Evolutionary conservation across 1,140 invertebrate species (phyloP).

Genomic region (Heliconius himera): DNA sequence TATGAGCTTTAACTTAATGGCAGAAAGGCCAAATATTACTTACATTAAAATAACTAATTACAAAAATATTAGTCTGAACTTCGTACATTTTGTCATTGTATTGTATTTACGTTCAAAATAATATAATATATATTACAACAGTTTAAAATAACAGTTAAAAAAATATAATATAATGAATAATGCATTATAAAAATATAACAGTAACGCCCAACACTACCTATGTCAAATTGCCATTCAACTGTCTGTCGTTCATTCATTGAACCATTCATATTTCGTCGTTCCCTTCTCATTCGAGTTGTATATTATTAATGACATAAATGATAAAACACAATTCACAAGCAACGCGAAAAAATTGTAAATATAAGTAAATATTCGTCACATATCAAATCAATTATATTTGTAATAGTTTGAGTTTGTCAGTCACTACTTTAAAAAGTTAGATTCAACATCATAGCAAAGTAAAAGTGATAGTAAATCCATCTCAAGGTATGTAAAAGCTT

Average conservation of each 20-base stretch:
- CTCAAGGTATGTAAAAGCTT: background rate
- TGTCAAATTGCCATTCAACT: background rate
- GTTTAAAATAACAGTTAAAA: too few relatives aligned
- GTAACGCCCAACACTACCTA: too few relatives aligned
- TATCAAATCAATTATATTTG: background rate
- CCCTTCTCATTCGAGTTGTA: background rate
- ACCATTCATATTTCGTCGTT: background rate
- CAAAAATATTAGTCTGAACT: too few relatives aligned
- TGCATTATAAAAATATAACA: too few relatives aligned
- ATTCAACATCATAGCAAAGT: background rate
- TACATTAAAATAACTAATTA: too few relatives aligned
- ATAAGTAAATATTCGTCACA: background rate
- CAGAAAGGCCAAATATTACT: too few relatives aligned
- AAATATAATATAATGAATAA: too few relatives aligned
- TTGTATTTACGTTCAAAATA: too few relatives aligned
- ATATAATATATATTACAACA: too few relatives aligned
- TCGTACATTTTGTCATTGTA: too few relatives aligned
- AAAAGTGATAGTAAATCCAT: background rate
- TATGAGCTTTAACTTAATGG: too few relatives aligned
- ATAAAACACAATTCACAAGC: background rate
- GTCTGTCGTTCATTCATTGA: background rate
- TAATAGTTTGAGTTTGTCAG: background rate
- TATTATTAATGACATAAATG: background rate
- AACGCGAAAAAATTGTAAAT: constrained; percentile 4
- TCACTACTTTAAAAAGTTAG: background rate